A percentile compares a stretch with the other conserved stretches of the same genome.
Conservation (phyloP, 2,113 vertebrate genomes). For the Acrocephalus kingi region DNA sequence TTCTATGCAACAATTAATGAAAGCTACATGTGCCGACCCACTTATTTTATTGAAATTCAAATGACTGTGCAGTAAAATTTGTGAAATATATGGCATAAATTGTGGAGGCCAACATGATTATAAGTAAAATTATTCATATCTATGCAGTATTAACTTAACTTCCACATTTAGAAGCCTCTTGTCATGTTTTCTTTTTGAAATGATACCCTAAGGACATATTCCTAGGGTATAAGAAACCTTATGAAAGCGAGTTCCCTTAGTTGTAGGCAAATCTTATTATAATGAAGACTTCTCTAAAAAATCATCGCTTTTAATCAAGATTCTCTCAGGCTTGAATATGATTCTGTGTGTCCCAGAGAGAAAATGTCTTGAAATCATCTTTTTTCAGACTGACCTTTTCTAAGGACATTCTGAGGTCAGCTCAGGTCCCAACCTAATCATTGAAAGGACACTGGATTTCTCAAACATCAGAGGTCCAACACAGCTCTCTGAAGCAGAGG, state of each 20-base stretch:
- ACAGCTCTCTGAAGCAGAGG: not conserved
- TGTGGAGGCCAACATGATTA: not conserved
- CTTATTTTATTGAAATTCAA: not conserved
- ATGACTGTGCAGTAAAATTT: not conserved
- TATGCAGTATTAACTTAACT: not conserved
- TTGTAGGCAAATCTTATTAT: constrained; percentile 7
- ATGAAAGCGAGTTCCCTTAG: not conserved
- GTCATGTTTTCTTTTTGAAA: not conserved
- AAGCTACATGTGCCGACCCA: not conserved
- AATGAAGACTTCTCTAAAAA: not conserved
- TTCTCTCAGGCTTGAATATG: constrained; percentile 37
- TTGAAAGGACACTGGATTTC: not conserved
- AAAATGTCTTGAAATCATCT: not conserved
- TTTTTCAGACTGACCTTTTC: not conserved
- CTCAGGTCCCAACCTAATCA: not conserved
- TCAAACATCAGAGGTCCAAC: not conserved
- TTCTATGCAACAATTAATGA: not conserved
- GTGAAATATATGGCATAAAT: not conserved
- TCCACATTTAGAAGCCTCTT: not conserved
- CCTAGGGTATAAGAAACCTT: not conserved
- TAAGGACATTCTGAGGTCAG: not conserved
- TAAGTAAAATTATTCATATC: not conserved
- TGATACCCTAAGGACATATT: not conserved
- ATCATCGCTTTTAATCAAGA: not conserved
- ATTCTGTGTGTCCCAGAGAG: not conserved